Conservation (phyloP, 2,797 vertebrate species). For the Leptodactylus fallax region DNA sequence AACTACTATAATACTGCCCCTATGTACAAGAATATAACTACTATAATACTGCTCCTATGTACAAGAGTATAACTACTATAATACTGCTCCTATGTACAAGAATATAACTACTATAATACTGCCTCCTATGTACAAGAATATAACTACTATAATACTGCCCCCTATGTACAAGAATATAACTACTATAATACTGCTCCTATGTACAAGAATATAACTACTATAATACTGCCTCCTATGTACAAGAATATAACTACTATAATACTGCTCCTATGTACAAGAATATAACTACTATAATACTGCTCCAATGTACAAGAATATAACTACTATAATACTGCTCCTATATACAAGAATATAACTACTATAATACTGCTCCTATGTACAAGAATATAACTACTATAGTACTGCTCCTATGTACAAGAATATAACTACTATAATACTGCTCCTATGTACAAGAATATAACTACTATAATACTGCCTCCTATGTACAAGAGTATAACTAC, state of each 20-base stretch:
- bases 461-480: not conserved
- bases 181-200: not conserved
- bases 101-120: too few species aligned
- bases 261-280: not conserved
- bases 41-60: too few species aligned
- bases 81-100: too few species aligned
- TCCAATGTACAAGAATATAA: not conserved
- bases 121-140: too few species aligned
- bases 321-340: not conserved
- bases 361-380: not conserved
- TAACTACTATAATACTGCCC: too few species aligned
- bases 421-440: conserved; percentile 1
- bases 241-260: not conserved
- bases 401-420: not conserved
- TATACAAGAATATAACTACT: conserved; percentile 1
- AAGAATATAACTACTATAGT: not conserved
- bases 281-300: conserved; percentile 1
- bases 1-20: too few species aligned
- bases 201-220: not conserved
- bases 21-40: too few species aligned
- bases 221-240: not conserved
- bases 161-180: too few species aligned
- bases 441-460: too few species aligned
- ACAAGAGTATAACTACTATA: too few species aligned
- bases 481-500: not conserved